A percentile compares a stretch with the other conserved stretches of the same genome.
Conservation (phyloP, 2,113 vertebrate species). For the Abramis brama region DNA sequence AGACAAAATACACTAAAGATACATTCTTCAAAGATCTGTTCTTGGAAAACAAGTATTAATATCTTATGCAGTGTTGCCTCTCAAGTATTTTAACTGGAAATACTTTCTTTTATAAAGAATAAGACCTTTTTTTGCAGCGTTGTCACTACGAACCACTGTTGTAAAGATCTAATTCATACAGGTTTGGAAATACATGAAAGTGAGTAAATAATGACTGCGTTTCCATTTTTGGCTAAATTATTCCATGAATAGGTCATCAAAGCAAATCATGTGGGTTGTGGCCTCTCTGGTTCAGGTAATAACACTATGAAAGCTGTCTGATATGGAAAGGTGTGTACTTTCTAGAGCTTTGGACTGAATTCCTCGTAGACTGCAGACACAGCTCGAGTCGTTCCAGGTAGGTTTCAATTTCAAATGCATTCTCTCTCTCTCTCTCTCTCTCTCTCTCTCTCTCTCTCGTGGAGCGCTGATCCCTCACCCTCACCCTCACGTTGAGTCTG, state of each 20-base stretch:
- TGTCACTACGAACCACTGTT: not conserved
- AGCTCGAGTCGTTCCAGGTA: constrained; percentile 44
- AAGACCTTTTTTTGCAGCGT: not conserved
- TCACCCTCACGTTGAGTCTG: constrained; percentile 64
- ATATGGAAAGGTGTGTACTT: not conserved
- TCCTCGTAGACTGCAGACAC: constrained; percentile 36
- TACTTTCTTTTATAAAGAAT: not conserved
- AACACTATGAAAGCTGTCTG: not conserved
- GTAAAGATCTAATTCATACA: not conserved
- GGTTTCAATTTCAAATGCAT: constrained; percentile 53
- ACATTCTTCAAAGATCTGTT: not conserved
- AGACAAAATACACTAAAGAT: not conserved
- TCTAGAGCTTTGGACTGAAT: constrained; percentile 7
- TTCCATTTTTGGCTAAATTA: not conserved
- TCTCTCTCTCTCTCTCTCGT: constrained; percentile 32
- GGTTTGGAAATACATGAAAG: not conserved
- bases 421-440: constrained; percentile 8
- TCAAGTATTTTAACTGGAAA: not conserved
- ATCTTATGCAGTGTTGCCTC: not conserved
- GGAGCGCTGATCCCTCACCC: constrained; percentile 56
- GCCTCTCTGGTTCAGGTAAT: not conserved
- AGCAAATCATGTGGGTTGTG: not conserved
- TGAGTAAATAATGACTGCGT: not conserved
- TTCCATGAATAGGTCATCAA: not conserved
- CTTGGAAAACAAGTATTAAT: not conserved